Evolutionary conservation across 2,888 invertebrate species (phyloP).

Genomic region (Synergus itoensis): DNA sequence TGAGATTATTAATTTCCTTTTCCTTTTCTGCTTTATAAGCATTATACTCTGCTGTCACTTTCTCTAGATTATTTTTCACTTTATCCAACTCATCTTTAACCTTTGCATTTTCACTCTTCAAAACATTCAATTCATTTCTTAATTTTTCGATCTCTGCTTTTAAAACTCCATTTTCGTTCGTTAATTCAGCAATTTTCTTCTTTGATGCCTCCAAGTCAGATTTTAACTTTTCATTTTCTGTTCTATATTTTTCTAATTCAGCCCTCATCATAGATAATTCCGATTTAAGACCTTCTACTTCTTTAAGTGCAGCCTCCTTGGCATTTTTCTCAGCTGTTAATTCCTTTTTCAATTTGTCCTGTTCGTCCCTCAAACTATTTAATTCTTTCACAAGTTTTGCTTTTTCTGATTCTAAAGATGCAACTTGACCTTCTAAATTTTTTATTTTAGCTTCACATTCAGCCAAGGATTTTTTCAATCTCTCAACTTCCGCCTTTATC

Average conservation of each 20-base stretch:
- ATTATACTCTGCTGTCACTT: slow-evolving; percentile 49
- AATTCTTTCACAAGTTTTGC: slow-evolving; percentile 44
- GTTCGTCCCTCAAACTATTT: slow-evolving; percentile 48
- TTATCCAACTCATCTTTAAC: slow-evolving; percentile 51
- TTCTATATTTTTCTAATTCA: slow-evolving; percentile 50
- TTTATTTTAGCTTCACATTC: neutral
- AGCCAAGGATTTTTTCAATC: neutral
- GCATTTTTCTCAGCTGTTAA: slow-evolving; percentile 49
- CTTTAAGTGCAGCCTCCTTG: slow-evolving; percentile 49
- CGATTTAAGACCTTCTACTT: slow-evolving; percentile 52
- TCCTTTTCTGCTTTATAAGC: slow-evolving; percentile 48
- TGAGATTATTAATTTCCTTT: slow-evolving; percentile 40
- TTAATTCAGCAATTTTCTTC: slow-evolving; percentile 40
- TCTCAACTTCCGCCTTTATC: neutral
- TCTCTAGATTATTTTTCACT: slow-evolving; percentile 51
- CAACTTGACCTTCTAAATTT: neutral
- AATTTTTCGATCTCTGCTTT: slow-evolving; percentile 39
- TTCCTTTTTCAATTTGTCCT: slow-evolving; percentile 53
- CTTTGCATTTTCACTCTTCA: slow-evolving; percentile 47
- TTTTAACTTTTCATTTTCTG: slow-evolving; percentile 52
- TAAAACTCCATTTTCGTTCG: neutral
- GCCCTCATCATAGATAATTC: slow-evolving; percentile 50
- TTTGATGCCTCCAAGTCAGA: slow-evolving; percentile 48
- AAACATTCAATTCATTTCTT: slow-evolving; percentile 30
- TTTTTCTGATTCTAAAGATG: slow-evolving; percentile 5